Evolutionary conservation across 2,113 vertebrate genomes (phyloP).

Genomic region (Eretmochelys imbricata): DNA sequence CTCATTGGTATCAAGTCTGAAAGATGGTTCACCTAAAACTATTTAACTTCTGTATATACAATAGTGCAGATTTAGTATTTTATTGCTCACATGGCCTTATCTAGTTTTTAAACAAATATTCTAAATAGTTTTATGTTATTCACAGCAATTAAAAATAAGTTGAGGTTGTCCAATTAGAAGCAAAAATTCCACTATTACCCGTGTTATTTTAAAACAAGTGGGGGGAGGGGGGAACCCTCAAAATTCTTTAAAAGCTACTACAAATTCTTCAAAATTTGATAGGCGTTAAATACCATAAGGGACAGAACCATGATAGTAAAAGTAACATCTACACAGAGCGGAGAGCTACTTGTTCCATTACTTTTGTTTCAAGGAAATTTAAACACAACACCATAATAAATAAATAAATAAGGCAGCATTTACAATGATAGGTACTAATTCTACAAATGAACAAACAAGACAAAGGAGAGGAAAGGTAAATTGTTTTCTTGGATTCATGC

Average conservation of each 20-base stretch:
- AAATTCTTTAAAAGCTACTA: not conserved
- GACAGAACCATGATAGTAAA: not conserved
- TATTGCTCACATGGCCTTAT: not conserved
- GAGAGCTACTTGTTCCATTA: not conserved
- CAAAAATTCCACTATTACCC: not conserved
- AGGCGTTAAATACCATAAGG: not conserved
- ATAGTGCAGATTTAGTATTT: not conserved
- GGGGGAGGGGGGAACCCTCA: accelerated
- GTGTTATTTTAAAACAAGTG: accelerated
- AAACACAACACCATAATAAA: not conserved
- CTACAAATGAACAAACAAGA: not conserved
- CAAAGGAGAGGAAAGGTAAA: not conserved
- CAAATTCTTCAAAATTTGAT: not conserved
- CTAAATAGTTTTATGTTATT: not conserved
- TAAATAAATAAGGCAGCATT: not conserved
- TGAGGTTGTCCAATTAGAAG: not conserved
- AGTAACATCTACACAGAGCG: not conserved
- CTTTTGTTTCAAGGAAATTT: not conserved
- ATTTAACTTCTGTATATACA: not conserved
- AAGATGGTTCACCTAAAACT: not conserved
- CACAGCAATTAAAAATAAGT: not conserved
- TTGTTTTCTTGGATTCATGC: not conserved
- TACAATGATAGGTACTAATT: not conserved
- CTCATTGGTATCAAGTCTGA: not conserved
- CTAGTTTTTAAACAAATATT: not conserved